Base-by-base conservation (phyloP, 2,797 vertebrate genomes). In the Champsocephalus gunnari region DNA sequence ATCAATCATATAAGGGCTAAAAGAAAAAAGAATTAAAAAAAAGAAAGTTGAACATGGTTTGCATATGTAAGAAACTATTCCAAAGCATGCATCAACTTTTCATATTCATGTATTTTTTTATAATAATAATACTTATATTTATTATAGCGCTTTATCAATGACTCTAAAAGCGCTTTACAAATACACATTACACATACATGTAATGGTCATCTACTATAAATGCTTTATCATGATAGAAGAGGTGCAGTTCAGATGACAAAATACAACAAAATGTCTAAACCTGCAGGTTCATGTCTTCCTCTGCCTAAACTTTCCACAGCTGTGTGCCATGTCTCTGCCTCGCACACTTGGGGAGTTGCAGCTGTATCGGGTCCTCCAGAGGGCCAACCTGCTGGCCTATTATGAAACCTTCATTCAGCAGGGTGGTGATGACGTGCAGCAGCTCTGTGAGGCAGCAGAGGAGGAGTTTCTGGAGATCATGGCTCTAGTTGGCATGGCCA, bases 331-430 rank as follows among this genome's bases (percentile, higher is more conserved):
- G 97, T 97, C 97, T 76, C 93, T 98, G 91, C 98, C 98, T 75
- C 96, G 97, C 89, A 99, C 97, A 0, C 96, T 99, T 83, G 98
- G 98, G 47, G 98, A 99, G 94, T 91, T 99, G 87, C 98, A 99
- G 93, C 96, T 99, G 50, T 99, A 99, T 84, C 95, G 97, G 72
- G 97, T 99, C 79, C 94, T 99, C 85, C 98, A 99, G 82, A 94
- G 96, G 0, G 98, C 98, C 93, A 99, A 99, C 88, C 95, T 99
- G 85, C 94, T 99, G 87, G 96, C 96, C 89, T 99, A 99, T 94
- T 99, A 99, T 44, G 97, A 99, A 93, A 98, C 97, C 89, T 99
- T 99, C 94, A 99, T 99, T 95, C 97, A 99, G 95, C 98, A 99
- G 94, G 98, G 98, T 19, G 98, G 98, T 17, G 98, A 99, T 56